Evolutionary conservation across 2,797 vertebrate species (phyloP).

Genomic region (Glossophaga mutica): DNA sequence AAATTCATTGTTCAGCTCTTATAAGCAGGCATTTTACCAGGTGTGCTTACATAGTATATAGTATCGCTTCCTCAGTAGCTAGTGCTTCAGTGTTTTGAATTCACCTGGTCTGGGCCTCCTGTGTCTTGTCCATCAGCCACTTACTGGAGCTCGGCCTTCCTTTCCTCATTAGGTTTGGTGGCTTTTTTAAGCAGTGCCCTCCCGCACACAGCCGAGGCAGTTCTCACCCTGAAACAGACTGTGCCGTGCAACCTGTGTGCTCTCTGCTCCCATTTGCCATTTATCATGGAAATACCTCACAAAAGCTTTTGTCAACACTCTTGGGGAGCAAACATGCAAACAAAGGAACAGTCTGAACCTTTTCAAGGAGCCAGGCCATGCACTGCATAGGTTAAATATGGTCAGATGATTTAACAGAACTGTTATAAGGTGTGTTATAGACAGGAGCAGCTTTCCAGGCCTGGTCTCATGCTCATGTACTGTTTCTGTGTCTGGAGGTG

Average conservation of each 20-base stretch:
- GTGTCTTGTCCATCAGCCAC: neutral
- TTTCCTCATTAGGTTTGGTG: neutral
- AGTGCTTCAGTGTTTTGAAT: neutral
- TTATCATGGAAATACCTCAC: neutral
- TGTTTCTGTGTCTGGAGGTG: neutral
- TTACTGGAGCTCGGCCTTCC: neutral
- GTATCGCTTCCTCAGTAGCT: neutral
- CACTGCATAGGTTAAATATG: neutral
- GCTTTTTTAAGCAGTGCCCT: neutral
- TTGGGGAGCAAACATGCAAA: neutral
- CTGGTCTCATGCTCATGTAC: neutral
- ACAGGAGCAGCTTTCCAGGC: neutral
- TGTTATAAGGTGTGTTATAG: neutral
- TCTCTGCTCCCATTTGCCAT: neutral
- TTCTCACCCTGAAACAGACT: neutral
- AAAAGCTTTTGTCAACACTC: neutral
- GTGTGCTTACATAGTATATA: neutral
- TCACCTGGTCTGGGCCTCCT: neutral
- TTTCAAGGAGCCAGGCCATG: neutral
- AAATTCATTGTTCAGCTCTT: neutral
- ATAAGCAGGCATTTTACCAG: neutral
- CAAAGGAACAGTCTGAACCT: neutral
- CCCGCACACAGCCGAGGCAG: neutral
- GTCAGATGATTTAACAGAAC: neutral
- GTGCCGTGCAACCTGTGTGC: neutral